A percentile compares a stretch with the other conserved stretches of the same genome.
phyloP scores from a whole-genome alignment of 2,797 vertebrate species.

The Zenarchopterus dispar region DNA sequence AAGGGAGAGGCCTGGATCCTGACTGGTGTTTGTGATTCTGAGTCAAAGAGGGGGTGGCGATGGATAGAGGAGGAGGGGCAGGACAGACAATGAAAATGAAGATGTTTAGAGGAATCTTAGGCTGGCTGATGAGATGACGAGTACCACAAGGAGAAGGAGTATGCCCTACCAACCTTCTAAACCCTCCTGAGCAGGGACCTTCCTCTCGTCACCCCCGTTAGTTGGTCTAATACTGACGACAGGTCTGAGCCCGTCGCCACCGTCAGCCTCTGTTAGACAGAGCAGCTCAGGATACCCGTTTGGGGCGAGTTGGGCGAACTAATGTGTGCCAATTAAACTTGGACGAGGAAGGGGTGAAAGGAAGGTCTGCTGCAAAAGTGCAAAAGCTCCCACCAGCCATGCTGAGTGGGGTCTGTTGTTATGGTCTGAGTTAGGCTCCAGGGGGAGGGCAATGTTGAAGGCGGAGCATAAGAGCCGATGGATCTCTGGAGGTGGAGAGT shows the following conservation, averaged over 20 bases:
- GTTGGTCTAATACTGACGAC: slow-evolving; percentile 74
- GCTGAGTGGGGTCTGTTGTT: slow-evolving; percentile 41
- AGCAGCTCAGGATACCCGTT: slow-evolving; percentile 36
- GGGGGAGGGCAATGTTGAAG: slow-evolving; percentile 6
- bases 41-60: too few species aligned
- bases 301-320: neutral
- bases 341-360: slow-evolving; percentile 17
- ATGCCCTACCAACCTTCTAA: slow-evolving; percentile 35
- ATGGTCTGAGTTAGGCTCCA: slow-evolving; percentile 58
- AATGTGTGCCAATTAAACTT: slow-evolving; percentile 15
- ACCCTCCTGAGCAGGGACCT: slow-evolving; percentile 10
- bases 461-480: slow-evolving; percentile 3
- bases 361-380: slow-evolving; percentile 71
- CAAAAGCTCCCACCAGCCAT: slow-evolving; percentile 74
- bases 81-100: neutral
- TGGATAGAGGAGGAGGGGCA: too few species aligned
- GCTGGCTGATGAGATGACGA: neutral
- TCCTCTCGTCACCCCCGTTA: slow-evolving; percentile 1
- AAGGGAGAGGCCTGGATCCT: slow-evolving; percentile 67
- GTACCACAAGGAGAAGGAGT: slow-evolving; percentile 4
- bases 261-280: slow-evolving; percentile 76
- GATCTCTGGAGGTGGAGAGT: slow-evolving; percentile 15
- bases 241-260: slow-evolving; percentile 56
- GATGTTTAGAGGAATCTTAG: too few species aligned
- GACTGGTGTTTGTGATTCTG: slow-evolving; percentile 48